A percentile compares a stretch with the other conserved stretches of the same genome.
These are phyloP conservation scores for Berghia stephanieae DNA, from an alignment of 1,140 invertebrate genomes.

Conservation along the genomic window DNA sequence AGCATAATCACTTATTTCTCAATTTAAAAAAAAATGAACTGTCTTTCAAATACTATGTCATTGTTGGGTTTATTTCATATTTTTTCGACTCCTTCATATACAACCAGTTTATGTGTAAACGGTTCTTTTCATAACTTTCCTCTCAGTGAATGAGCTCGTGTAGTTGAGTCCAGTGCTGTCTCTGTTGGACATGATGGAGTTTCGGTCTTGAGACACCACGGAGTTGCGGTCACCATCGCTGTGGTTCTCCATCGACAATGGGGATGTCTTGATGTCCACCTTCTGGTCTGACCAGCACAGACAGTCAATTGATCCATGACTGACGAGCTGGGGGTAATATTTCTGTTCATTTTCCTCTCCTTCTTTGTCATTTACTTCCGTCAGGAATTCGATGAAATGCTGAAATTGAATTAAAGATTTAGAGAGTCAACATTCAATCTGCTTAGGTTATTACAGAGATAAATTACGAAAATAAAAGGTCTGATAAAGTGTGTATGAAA, in stretches of 20 bases:
- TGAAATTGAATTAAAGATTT: not conserved
- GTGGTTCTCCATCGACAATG: constrained; percentile 26
- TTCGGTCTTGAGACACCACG: not conserved
- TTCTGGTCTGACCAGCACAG: constrained; percentile 44
- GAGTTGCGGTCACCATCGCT: constrained; percentile 25
- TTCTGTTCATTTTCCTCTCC: constrained; percentile 20
- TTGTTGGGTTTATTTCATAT: no score
- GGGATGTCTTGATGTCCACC: constrained; percentile 41
- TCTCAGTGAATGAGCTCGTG: not conserved
- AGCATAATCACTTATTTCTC: no score
- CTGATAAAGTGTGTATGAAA: not conserved
- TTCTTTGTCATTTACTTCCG: constrained; percentile 27
- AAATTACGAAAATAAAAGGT: not conserved
- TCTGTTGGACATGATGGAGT: not conserved
- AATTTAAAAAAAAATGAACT: no score
- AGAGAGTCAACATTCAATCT: not conserved
- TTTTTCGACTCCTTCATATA: no score
- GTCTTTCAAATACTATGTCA: no score
- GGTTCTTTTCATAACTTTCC: not conserved
- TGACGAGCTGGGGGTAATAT: constrained; percentile 37
- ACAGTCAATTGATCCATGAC: constrained; percentile 34
- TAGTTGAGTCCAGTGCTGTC: not conserved
- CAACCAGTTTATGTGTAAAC: not conserved
- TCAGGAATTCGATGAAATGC: constrained; percentile 27
- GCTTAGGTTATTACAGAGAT: not conserved